A percentile compares a stretch with the other conserved stretches of the same genome.
Evolutionary conservation across 2,888 invertebrate genomes (phyloP).

Genomic region (Rhopalosiphum nymphaeae): DNA sequence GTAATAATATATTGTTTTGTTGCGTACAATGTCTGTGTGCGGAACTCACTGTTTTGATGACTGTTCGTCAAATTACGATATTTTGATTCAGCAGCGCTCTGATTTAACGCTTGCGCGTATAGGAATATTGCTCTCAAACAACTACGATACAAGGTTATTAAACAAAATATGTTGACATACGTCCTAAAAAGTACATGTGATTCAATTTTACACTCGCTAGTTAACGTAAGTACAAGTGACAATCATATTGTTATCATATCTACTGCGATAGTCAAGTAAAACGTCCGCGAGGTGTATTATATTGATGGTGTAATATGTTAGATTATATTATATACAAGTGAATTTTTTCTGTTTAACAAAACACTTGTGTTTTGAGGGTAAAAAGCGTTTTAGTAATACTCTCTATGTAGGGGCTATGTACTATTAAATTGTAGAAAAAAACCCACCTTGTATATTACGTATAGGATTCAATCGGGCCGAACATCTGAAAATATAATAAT

Average conservation of each 20-base stretch:
- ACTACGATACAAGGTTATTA: background rate
- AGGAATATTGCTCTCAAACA: background rate
- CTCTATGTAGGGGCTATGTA: background rate
- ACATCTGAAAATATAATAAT: conserved; percentile 15
- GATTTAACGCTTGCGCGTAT: background rate
- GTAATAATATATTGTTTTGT: background rate
- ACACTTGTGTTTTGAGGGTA: background rate
- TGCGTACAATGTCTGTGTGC: background rate
- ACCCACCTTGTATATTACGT: background rate
- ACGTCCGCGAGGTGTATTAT: background rate
- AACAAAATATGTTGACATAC: background rate
- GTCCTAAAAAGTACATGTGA: background rate
- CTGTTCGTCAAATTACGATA: background rate
- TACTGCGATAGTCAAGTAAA: background rate
- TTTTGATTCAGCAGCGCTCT: background rate
- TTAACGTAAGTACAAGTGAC: background rate
- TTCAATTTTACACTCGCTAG: background rate
- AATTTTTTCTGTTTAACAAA: background rate
- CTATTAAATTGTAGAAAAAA: background rate
- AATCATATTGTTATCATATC: background rate
- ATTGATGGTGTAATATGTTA: background rate
- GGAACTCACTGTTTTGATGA: background rate
- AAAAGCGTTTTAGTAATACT: background rate
- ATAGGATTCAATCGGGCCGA: background rate
- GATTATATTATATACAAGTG: background rate